Percentiles rank a stretch among this genome's conserved stretches.
phyloP scores from a whole-genome alignment of 2,113 vertebrate genomes.

The Fregetta grallaria region DNA sequence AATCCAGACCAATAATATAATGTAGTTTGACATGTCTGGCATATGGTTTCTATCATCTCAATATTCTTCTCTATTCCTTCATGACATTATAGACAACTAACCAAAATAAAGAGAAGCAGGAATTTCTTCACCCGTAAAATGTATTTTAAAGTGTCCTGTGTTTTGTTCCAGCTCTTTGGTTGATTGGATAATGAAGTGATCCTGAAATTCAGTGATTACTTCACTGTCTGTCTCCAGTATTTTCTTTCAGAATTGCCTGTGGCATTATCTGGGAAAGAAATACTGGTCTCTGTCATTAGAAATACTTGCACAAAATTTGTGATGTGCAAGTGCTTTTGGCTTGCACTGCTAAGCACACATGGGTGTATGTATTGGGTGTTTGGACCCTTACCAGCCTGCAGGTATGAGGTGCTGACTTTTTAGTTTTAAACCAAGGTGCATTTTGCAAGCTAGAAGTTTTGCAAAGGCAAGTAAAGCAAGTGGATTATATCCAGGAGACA shows the following conservation, averaged over 20 bases:
- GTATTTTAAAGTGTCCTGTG: conserved; percentile 22
- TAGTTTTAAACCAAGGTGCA: not conserved
- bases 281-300: not conserved
- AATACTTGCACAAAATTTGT: not conserved
- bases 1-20: conserved; percentile 58
- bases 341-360: not conserved
- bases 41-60: conserved; percentile 67
- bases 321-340: not conserved
- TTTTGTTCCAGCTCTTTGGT: conserved; percentile 47
- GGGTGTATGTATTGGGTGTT: not conserved
- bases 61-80: conserved; percentile 53
- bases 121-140: conserved; percentile 52
- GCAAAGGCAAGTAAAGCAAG: not conserved
- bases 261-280: not conserved
- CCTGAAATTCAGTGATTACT: conserved; percentile 32
- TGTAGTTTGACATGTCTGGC: conserved; percentile 58
- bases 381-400: not conserved
- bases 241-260: conserved; percentile 24
- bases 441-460: not conserved
- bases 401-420: not conserved
- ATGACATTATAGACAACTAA: conserved; percentile 53
- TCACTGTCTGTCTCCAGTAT: conserved; percentile 16
- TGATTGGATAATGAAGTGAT: conserved; percentile 49
- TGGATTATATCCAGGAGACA: not conserved
- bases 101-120: conserved; percentile 62